These are phyloP conservation scores for Athetis lepigone DNA, from an alignment of 2,888 invertebrate genomes.

Conservation along the genomic window DNA sequence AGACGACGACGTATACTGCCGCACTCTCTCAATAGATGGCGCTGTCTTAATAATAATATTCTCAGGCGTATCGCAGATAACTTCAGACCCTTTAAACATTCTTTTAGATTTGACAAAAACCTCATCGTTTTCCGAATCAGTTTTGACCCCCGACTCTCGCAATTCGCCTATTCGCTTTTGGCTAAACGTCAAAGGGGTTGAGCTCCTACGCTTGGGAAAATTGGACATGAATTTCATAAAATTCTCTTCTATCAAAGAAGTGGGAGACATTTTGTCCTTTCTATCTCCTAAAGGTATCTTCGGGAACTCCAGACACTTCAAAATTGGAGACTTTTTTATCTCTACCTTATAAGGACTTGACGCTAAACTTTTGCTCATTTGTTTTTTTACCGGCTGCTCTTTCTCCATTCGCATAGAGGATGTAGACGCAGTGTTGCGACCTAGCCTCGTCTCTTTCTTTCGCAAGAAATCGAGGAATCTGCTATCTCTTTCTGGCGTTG, in stretches of 20 bases:
- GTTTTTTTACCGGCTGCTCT: conserved; percentile 49
- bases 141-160: conserved; percentile 77
- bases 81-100: conserved; percentile 64
- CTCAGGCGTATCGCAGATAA: conserved; percentile 79
- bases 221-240: conserved; percentile 72
- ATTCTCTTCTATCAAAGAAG: conserved; percentile 74
- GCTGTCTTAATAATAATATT: conserved; percentile 84
- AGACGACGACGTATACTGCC: conserved; percentile 77
- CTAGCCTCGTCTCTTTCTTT: conserved; percentile 68
- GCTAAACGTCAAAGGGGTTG: conserved; percentile 74
- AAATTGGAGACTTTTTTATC: conserved; percentile 69
- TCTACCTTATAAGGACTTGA: conserved; percentile 77
- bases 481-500: conserved; percentile 69
- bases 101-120: conserved; percentile 59
- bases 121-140: conserved; percentile 83
- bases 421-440: conserved; percentile 64
- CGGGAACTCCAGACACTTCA: conserved; percentile 79
- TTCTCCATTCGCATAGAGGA: conserved; percentile 65
- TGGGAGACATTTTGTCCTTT: conserved; percentile 58
- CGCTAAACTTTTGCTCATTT: conserved; percentile 74
- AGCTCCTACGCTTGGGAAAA: conserved; percentile 79
- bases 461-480: conserved; percentile 74
- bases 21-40: conserved; percentile 81
- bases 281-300: conserved; percentile 68
- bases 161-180: conserved; percentile 75